Evolutionary conservation across 2,113 vertebrate genomes (phyloP).

Genomic region (Pomatorhinus ruficollis): DNA sequence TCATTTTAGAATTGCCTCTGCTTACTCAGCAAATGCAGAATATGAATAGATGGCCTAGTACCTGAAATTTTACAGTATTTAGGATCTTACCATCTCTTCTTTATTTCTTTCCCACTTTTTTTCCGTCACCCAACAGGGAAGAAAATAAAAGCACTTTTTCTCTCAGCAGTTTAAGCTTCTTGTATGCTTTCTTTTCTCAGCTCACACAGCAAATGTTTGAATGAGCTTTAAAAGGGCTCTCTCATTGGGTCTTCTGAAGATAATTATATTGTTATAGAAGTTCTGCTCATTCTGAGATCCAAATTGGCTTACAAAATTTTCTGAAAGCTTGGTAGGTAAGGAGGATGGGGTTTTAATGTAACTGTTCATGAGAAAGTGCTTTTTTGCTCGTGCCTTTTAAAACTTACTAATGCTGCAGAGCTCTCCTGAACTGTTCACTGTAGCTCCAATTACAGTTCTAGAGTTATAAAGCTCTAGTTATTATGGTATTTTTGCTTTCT

Average conservation of each 20-base stretch:
- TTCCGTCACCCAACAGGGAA: not conserved
- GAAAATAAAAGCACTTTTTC: not conserved
- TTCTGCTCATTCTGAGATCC: not conserved
- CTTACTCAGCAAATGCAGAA: not conserved
- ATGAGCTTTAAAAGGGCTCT: not conserved
- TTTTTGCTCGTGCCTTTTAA: not conserved
- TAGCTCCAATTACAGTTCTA: not conserved
- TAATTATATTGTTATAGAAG: not conserved
- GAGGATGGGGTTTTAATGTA: fast-evolving
- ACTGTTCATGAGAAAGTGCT: not conserved
- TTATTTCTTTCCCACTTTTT: not conserved
- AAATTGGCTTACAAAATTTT: not conserved
- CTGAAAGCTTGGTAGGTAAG: not conserved
- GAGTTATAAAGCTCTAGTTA: constrained; percentile 8
- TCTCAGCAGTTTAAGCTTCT: not conserved
- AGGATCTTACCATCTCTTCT: not conserved
- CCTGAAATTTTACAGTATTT: not conserved
- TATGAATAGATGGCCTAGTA: not conserved
- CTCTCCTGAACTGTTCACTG: not conserved
- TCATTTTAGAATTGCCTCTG: not conserved
- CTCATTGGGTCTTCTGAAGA: not conserved
- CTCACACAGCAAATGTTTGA: not conserved
- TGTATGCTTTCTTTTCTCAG: not conserved
- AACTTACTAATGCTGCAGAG: not conserved
- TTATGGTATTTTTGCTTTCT: constrained; percentile 28